Evolutionary conservation across 2,797 vertebrate genomes (phyloP).

Genomic region (Hozukius guyotensis): DNA sequence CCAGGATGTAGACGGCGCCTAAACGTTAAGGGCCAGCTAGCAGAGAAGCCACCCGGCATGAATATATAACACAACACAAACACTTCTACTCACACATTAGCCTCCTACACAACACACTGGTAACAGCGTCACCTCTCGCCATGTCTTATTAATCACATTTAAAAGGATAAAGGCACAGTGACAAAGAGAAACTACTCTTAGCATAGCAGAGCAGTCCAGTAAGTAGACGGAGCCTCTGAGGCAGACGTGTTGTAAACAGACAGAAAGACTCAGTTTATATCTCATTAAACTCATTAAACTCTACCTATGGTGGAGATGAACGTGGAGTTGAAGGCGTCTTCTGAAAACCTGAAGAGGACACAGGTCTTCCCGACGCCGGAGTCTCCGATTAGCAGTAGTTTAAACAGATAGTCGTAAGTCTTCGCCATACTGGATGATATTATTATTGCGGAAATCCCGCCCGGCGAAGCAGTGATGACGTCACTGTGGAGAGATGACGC

Average conservation of each 20-base stretch:
- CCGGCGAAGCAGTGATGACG: conserved; percentile 65
- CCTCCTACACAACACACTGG: not conserved
- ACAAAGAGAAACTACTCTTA: conserved; percentile 15
- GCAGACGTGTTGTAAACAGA: conserved; percentile 49
- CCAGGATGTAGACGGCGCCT: conserved; percentile 38
- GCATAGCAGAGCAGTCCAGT: conserved; percentile 41
- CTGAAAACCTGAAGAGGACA: conserved; percentile 96
- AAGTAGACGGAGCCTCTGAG: conserved; percentile 56
- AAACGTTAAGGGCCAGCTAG: not conserved
- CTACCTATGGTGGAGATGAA: conserved; percentile 98
- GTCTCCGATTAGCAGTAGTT: conserved; percentile 96
- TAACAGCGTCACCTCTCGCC: no score
- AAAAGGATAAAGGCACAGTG: rapidly evolving
- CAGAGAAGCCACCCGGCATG: conserved; percentile 35
- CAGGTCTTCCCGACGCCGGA: conserved; percentile 98
- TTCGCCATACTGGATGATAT: conserved; percentile 91
- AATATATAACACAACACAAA: not conserved
- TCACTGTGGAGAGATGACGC: conserved; percentile 36
- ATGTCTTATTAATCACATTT: not conserved
- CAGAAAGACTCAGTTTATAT: not conserved
- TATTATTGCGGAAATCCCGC: conserved; percentile 87
- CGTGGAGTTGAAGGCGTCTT: conserved; percentile 97
- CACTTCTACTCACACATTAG: rapidly evolving
- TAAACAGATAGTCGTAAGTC: conserved; percentile 98
- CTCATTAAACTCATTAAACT: not conserved